phyloP scores from a whole-genome alignment of 2,113 vertebrate species.

The Cricetomys ansorgei region DNA sequence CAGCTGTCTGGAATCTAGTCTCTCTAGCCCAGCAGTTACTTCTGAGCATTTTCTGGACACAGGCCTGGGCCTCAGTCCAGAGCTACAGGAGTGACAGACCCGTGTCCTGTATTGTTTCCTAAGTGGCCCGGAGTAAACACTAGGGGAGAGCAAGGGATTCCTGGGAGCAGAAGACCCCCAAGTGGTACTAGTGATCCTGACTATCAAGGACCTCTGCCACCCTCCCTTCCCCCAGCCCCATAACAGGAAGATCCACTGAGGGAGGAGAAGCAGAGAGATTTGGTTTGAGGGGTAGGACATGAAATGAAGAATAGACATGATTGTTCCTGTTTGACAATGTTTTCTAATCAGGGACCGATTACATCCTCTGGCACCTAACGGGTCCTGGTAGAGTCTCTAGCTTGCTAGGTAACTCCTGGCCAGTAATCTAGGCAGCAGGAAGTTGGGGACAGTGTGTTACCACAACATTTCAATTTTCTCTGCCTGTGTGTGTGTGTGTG shows the following conservation, averaged over 20 bases:
- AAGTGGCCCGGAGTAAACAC: neutral
- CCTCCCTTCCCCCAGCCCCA: neutral
- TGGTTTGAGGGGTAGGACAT: conserved; percentile 58
- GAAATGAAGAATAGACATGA: conserved; percentile 78
- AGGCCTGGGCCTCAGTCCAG: neutral
- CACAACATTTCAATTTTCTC: conserved; percentile 85
- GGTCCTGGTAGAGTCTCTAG: conserved; percentile 87
- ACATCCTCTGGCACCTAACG: conserved; percentile 87
- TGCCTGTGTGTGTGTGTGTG: conserved; percentile 46
- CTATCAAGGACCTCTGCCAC: neutral
- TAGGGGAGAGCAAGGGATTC: neutral
- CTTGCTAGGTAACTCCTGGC: conserved; percentile 87
- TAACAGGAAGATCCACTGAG: neutral
- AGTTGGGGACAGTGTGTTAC: conserved; percentile 83
- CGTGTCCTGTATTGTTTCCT: neutral
- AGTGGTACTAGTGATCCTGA: too few relatives aligned
- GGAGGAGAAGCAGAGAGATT: conserved; percentile 47
- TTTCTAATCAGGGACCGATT: conserved; percentile 90
- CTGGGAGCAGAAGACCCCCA: neutral
- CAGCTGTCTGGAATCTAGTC: neutral
- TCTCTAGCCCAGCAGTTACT: neutral
- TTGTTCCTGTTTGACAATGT: conserved; percentile 86
- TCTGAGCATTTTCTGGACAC: neutral
- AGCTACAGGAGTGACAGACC: neutral
- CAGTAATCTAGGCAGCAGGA: conserved; percentile 84